phyloP scores from a whole-genome alignment of 1,140 invertebrate species.

The Limonius californicus region DNA sequence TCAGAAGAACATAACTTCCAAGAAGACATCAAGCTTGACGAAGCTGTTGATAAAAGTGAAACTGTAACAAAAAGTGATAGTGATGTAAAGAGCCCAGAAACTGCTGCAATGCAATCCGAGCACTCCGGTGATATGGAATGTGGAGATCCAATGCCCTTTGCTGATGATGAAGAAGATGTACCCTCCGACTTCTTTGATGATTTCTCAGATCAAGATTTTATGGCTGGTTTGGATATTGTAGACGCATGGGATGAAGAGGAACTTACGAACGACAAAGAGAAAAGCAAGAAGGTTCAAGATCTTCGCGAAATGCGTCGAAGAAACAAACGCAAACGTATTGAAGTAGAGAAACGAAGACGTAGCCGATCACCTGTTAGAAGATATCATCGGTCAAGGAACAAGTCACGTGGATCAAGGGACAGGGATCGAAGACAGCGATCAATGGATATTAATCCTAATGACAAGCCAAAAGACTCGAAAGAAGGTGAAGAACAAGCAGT shows the following conservation, averaged over 20 bases:
- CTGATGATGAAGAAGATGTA: constrained; percentile 34
- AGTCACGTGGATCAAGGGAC: background rate
- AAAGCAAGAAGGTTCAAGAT: background rate
- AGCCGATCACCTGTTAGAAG: background rate
- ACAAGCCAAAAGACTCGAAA: background rate
- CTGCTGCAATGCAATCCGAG: no score
- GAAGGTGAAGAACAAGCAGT: constrained; percentile 22
- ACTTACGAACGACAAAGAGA: no score
- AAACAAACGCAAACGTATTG: background rate
- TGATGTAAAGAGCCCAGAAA: no score
- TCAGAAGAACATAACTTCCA: no score
- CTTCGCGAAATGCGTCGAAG: background rate
- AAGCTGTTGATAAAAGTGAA: no score
- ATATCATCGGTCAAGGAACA: background rate
- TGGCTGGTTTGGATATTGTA: constrained; percentile 41
- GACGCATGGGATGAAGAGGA: constrained; percentile 37
- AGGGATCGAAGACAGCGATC: background rate
- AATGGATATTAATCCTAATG: background rate
- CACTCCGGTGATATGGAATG: no score
- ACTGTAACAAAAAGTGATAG: no score
- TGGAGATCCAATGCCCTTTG: no score
- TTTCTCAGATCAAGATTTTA: constrained; percentile 42
- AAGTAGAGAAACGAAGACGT: background rate
- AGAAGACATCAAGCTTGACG: no score
- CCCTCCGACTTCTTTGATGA: constrained; percentile 43